Conservation (phyloP, 2,888 invertebrate genomes). For the Polydrusus tereticollis region DNA sequence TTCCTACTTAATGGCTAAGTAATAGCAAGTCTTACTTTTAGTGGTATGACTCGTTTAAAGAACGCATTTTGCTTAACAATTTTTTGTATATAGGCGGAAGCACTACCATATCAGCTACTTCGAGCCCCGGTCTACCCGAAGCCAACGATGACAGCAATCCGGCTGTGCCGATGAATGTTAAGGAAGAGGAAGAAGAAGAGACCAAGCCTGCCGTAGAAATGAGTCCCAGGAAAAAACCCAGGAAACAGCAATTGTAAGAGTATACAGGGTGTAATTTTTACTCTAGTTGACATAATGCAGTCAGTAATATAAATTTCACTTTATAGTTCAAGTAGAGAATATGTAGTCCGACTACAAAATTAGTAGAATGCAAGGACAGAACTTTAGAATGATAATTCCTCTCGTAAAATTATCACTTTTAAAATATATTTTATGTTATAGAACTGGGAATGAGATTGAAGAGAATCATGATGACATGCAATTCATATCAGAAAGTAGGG, state of each 20-base stretch:
- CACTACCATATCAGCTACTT: slow-evolving; percentile 89
- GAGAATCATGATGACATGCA: slow-evolving; percentile 74
- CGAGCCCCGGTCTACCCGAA: slow-evolving; percentile 81
- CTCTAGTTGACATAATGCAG: too few species aligned
- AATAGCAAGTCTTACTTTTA: too few species aligned
- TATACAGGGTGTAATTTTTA: too few species aligned
- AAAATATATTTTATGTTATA: slow-evolving; percentile 54
- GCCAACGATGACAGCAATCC: slow-evolving; percentile 69
- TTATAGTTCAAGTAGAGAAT: too few species aligned
- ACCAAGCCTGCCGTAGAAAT: slow-evolving; percentile 72
- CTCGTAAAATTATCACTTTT: not conserved
- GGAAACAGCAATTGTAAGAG: slow-evolving; percentile 90
- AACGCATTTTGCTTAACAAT: too few species aligned
- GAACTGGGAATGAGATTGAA: slow-evolving; percentile 71
- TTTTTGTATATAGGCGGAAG: slow-evolving; percentile 72
- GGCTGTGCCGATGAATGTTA: slow-evolving; percentile 59
- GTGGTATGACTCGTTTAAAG: not conserved
- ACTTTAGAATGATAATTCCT: too few species aligned
- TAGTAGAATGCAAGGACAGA: too few species aligned
- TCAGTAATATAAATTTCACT: too few species aligned
- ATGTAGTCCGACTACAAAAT: too few species aligned
- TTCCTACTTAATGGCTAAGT: too few species aligned
- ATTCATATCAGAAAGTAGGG: slow-evolving; percentile 70
- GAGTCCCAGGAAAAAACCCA: slow-evolving; percentile 90
- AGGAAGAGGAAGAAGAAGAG: slow-evolving; percentile 60